Base-by-base conservation (phyloP, 2,113 vertebrate genomes). In the Charadrius vociferus region DNA sequence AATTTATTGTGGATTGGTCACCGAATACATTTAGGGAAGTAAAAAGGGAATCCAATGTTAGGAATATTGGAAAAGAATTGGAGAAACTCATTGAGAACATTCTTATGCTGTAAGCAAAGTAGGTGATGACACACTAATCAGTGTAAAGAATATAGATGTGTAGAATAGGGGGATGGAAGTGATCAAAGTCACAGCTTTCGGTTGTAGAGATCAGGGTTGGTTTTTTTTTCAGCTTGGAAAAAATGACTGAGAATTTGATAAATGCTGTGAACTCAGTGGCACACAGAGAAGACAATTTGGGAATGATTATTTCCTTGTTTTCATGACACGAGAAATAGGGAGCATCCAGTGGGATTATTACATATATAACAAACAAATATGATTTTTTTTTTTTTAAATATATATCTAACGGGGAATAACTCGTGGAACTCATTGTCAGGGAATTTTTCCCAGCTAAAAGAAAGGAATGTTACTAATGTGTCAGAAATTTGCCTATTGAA, bases 271-370 rank as follows among this genome's bases (percentile, higher is more conserved):
- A 80, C 68, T 71, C 2, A 6, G 78, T 47, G 61, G 56, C 52
- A 88, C 24, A 15, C 29, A 63, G 56, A 71, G 81, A 88, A 72
- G 52, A 85, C 29, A 88, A 34, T 92, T 97, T 85, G 85, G 81
- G 78, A 94, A 82, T 85, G 26, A 93, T 88, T 95, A 95, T 95
- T 90, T 80, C 30, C 36, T 81, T 91, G 81, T 65, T 95, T 96
- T 93, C 73, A 75, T 80, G 36, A 67, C 59, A 91, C 29, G 67
- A 91, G 61, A 87, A 95, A 79, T 52, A 91, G 30, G 56, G 62
- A 82, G 10, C 16, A 68, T 77, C 47, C 67, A 86, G 39, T 12
- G 6, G 53, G 93, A 88, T 93, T 75, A 85, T 72, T 91, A 34
- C 24, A 45, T 22, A 26, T 19, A 82, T 79, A 94, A 12, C 21